Evolutionary conservation across 2,888 invertebrate species (phyloP), one percentile per base, ranked within the genome.

Genomic region (Heliconius charithonia): DNA sequence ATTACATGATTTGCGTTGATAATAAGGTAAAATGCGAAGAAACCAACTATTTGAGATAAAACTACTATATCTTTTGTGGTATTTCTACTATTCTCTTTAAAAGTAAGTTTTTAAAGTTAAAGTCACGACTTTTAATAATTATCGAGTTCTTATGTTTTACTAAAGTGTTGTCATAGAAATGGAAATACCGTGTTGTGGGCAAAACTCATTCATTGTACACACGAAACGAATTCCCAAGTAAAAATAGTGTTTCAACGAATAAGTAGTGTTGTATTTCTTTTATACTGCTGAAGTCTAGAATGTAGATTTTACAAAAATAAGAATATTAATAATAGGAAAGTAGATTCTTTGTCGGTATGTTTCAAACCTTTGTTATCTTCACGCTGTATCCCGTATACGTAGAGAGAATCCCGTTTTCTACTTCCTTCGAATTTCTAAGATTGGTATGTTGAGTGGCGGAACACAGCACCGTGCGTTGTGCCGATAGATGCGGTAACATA

Each of bases 131-230:
- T 25, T 25, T 56, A 56, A 78, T 12, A 70, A 27, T 67, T 37
- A 65, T 25, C 37, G 41, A 41, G 73, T 63, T 29, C 27, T 56
- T 59, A 45, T 73, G 73, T 76, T 80, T 79, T 79, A 79, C 76
- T 62, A 75, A 76, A 59, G 65, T 76, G 80, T 80, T 77, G 79
- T 79, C 79, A 80, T 80, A 79, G 79, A 45, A 70, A 80, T 76
- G 80, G 80, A 63, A 77, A 79, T 71, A 75, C 80, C 80, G 65
- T 13, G n/a, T 67, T 25, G 27, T 59, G 51, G 0, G 7, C 25
- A 69, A 19, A 69, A 69, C 25, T 72, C 25, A 59, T 72, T 59
- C 19, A 37, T 56, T 56, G 56, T 37, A 25, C n/a, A 32, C 19
- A 59, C 25, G 25, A 32, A 63, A 27, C 27, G 9, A 32, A 10